Conservation (phyloP, 2,113 vertebrate genomes). For the Brachirus orientalis region DNA sequence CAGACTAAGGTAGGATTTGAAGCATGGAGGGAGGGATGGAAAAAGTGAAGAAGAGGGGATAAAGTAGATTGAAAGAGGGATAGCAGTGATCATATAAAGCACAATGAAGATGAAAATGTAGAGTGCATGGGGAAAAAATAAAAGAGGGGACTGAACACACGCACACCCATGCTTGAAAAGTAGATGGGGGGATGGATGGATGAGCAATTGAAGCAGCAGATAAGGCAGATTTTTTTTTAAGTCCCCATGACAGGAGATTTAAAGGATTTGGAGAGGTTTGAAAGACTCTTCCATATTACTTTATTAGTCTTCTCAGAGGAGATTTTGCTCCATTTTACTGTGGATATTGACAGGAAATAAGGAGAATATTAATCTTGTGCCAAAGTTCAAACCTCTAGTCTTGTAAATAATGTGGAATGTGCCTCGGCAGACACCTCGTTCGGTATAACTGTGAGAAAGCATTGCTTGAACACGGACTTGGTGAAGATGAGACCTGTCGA, state of each 20-base stretch:
- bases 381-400: constrained; percentile 29
- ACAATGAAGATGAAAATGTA: constrained; percentile 48
- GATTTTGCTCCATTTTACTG: constrained; percentile 19
- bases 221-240: constrained; percentile 13
- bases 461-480: neutral
- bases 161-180: constrained; percentile 16
- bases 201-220: constrained; percentile 5
- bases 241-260: constrained; percentile 38
- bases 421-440: constrained; percentile 3
- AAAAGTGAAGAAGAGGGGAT: constrained; percentile 29
- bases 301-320: constrained; percentile 12
- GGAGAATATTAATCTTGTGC: neutral
- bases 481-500: too few relatives aligned
- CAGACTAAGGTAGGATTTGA: constrained; percentile 32
- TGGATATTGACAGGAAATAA: constrained; percentile 16
- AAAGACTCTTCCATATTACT: constrained; percentile 22
- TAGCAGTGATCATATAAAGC: constrained; percentile 50
- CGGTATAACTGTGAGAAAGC: neutral
- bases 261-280: constrained; percentile 28
- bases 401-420: constrained; percentile 17
- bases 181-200: constrained; percentile 33
- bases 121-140: constrained; percentile 17
- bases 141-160: constrained; percentile 43
- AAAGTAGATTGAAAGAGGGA: constrained; percentile 37
- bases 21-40: constrained; percentile 26